phyloP scores from a whole-genome alignment of 1,140 invertebrate species.

The Caenorhabditis inopinata region DNA sequence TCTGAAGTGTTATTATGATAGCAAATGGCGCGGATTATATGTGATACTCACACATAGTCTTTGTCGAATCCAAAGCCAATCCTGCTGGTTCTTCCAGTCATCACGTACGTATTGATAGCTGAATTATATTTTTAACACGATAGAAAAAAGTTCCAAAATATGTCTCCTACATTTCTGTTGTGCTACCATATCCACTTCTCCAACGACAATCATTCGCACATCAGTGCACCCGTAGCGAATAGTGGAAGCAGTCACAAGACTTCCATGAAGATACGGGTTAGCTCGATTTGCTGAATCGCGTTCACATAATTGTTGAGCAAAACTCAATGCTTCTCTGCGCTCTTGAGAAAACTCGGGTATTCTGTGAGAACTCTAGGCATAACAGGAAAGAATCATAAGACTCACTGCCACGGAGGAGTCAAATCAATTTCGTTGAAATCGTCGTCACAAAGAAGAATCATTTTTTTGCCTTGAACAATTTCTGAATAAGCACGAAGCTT shows the following conservation, averaged over 20 bases:
- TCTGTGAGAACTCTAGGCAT: too few relatives aligned
- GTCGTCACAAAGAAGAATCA: constrained; percentile 7
- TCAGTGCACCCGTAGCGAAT: not conserved
- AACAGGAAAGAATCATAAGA: too few relatives aligned
- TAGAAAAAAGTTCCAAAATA: too few relatives aligned
- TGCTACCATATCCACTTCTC: not conserved
- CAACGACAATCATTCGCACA: not conserved
- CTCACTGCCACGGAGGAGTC: not conserved
- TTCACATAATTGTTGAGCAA: not conserved
- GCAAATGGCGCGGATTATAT: too few relatives aligned
- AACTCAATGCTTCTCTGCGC: not conserved
- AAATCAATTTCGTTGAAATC: not conserved
- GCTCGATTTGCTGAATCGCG: too few relatives aligned
- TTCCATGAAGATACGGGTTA: not conserved
- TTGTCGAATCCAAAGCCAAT: too few relatives aligned
- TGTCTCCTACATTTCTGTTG: not conserved
- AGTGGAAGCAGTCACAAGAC: not conserved
- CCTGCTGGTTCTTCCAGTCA: too few relatives aligned
- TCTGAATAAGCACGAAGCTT: not conserved
- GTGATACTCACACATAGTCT: too few relatives aligned
- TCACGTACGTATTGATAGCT: too few relatives aligned
- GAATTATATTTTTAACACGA: too few relatives aligned
- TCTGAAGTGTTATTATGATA: not conserved
- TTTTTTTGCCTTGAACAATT: not conserved
- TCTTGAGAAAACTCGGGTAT: not conserved